These are phyloP conservation scores for Drosophila testacea DNA, from an alignment of 2,888 invertebrate species.

Conservation along the genomic window DNA sequence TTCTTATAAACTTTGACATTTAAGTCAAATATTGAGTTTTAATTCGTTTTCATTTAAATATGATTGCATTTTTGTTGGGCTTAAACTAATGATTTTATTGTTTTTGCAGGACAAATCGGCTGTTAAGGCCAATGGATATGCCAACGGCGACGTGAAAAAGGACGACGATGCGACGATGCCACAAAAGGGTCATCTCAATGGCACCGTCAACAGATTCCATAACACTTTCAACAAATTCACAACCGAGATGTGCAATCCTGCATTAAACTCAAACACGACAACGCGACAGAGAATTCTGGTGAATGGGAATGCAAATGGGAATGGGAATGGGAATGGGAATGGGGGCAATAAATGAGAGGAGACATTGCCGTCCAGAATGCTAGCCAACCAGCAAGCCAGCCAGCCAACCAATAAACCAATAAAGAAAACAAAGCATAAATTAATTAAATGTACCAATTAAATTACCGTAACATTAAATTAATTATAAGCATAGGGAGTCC, in stretches of 20 bases:
- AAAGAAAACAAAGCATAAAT: conserved; percentile 72
- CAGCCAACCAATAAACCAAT: conserved; percentile 25
- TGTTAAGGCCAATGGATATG: conserved; percentile 78
- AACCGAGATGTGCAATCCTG: conserved; percentile 73
- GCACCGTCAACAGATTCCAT: conserved; percentile 67
- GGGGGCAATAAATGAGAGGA: conserved; percentile 75
- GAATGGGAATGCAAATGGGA: conserved; percentile 74
- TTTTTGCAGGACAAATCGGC: conserved; percentile 70
- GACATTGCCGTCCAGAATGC: conserved; percentile 7
- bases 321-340: conserved; percentile 75
- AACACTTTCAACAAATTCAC: conserved; percentile 76
- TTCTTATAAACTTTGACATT: too few relatives aligned
- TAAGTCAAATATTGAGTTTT: too few relatives aligned
- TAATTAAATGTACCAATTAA: conserved; percentile 73
- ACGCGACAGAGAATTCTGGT: conserved; percentile 80
- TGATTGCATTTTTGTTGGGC: too few relatives aligned
- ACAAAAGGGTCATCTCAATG: conserved; percentile 70
- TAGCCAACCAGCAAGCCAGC: conserved; percentile 48
- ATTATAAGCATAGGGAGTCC: conserved; percentile 75
- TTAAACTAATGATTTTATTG: too few relatives aligned
- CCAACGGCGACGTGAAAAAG: conserved; percentile 71
- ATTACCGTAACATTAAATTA: conserved; percentile 70
- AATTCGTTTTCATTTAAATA: too few relatives aligned
- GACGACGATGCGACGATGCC: conserved; percentile 53
- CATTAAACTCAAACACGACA: conserved; percentile 66